A percentile compares a stretch with the other conserved stretches of the same genome.
phyloP scores from a whole-genome alignment of 64 coral and sea anemone genomes.

The Montipora capricornis region DNA sequence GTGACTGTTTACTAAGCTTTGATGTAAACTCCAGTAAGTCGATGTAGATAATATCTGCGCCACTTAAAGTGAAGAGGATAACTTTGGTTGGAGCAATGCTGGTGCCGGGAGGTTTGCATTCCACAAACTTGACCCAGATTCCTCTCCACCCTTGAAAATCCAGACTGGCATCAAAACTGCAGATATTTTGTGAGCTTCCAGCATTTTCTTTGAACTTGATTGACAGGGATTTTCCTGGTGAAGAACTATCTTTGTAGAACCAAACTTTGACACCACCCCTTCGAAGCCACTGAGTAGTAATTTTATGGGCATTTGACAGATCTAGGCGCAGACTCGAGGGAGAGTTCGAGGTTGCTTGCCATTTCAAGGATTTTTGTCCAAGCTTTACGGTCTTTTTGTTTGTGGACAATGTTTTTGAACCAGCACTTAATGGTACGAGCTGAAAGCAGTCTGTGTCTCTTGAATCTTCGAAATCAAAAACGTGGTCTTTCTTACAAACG shows the following conservation, averaged over 20 bases:
- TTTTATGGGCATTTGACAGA: background rate
- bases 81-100: background rate
- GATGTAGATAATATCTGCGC: constrained; percentile 16
- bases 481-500: background rate
- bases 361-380: background rate
- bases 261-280: constrained; percentile 45
- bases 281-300: background rate
- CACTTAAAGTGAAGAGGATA: background rate
- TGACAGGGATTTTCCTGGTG: background rate
- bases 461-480: background rate
- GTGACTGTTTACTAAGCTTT: background rate
- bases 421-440: background rate
- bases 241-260: constrained; percentile 12
- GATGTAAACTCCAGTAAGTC: constrained; percentile 13
- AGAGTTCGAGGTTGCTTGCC: background rate
- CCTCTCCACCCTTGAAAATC: constrained; percentile 81
- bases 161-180: background rate
- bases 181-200: background rate
- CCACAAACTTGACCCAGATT: constrained; percentile 62
- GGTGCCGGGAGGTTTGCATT: constrained; percentile 2
- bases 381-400: background rate
- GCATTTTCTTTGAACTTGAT: constrained; percentile 5
- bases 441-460: background rate
- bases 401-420: background rate
- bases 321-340: too few relatives aligned